Evolutionary conservation across 1,140 invertebrate species (phyloP).

Genomic region (Physella acuta): DNA sequence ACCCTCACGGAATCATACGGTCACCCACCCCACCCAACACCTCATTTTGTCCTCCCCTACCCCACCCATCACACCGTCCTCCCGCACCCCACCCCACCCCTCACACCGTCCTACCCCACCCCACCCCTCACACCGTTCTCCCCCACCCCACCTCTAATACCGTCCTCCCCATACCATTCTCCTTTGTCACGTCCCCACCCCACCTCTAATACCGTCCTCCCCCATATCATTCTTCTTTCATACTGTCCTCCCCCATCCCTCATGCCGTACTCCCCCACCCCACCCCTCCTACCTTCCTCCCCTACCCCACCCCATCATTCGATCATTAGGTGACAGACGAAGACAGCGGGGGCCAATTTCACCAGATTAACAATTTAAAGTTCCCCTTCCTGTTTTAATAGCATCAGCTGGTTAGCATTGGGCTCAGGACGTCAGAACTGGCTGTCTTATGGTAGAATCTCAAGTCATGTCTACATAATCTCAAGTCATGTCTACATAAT

Average conservation of each 20-base stretch:
- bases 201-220: not conserved
- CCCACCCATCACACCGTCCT: not conserved
- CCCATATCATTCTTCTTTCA: not conserved
- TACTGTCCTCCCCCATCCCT: not conserved
- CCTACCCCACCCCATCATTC: too few species aligned
- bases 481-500: too few species aligned
- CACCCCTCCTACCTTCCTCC: too few species aligned
- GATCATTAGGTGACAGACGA: too few species aligned
- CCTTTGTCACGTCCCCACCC: not conserved
- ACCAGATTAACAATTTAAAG: too few species aligned
- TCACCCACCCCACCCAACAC: not conserved
- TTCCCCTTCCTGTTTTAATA: too few species aligned
- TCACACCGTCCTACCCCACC: not conserved
- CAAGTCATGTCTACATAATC: too few species aligned
- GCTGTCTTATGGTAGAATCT: too few species aligned
- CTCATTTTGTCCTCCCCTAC: slow-evolving; percentile 1
- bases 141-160: not conserved
- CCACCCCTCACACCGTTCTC: not conserved
- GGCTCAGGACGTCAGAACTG: too few species aligned
- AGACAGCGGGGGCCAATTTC: too few species aligned
- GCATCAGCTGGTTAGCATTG: too few species aligned
- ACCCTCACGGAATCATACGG: too few species aligned
- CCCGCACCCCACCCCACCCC: not conserved
- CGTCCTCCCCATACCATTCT: not conserved
- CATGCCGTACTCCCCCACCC: not conserved